Evolutionary conservation across 2,797 vertebrate species (phyloP).

Genomic region (Acipenser transmontanus): DNA sequence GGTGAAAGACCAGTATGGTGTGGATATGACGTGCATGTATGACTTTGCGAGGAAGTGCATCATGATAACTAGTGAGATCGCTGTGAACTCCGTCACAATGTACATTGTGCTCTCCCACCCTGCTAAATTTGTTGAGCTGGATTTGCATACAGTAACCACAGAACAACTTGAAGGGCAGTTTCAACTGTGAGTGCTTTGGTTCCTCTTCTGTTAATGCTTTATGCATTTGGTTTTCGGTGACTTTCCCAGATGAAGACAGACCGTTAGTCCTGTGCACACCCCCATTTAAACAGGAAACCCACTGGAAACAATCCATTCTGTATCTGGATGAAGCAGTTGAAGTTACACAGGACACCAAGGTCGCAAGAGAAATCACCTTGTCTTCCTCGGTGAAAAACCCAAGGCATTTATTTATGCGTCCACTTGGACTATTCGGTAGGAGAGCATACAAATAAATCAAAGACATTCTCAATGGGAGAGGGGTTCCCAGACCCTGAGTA

Average conservation of each 20-base stretch:
- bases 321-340: constrained; percentile 70
- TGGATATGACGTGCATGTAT: constrained; percentile 80
- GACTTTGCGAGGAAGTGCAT: constrained; percentile 71
- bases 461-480: constrained; percentile 76
- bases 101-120: constrained; percentile 77
- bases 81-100: constrained; percentile 61
- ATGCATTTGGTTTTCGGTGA: constrained; percentile 77
- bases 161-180: constrained; percentile 64
- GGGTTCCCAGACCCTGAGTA: constrained; percentile 49
- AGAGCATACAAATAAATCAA: constrained; percentile 61
- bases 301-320: constrained; percentile 82
- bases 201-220: constrained; percentile 70
- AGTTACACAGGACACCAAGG: constrained; percentile 71
- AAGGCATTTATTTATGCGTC: constrained; percentile 70
- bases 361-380: constrained; percentile 67
- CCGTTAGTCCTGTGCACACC: constrained; percentile 74
- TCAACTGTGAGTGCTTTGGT: constrained; percentile 69
- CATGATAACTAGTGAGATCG: constrained; percentile 68
- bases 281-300: constrained; percentile 76
- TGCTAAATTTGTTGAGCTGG: constrained; percentile 68
- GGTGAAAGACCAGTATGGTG: constrained; percentile 71
- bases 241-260: constrained; percentile 65
- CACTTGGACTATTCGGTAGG: constrained; percentile 69
- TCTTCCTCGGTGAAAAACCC: constrained; percentile 68
- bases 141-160: constrained; percentile 53